Conservation (phyloP, 2,888 invertebrate genomes). For the Nemurella pictetii region DNA sequence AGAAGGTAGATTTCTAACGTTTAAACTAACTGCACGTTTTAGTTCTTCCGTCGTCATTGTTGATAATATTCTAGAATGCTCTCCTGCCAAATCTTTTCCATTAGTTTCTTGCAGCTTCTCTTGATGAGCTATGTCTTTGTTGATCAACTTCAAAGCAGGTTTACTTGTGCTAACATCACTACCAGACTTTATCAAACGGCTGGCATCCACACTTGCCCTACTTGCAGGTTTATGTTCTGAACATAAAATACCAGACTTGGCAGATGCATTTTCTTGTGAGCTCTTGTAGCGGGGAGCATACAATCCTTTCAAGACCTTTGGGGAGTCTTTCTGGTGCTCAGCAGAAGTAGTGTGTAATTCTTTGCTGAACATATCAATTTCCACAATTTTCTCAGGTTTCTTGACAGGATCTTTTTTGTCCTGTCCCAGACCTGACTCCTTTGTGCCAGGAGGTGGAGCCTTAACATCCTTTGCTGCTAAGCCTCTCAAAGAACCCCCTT, state of each 20-base stretch:
- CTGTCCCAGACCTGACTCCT: neutral
- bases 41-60: conserved; percentile 37
- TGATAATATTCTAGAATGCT: conserved; percentile 28
- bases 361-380: conserved; percentile 26
- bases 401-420: neutral
- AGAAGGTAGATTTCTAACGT: conserved; percentile 32
- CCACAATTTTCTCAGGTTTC: conserved; percentile 16
- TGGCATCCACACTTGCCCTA: neutral
- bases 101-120: neutral
- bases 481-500: conserved; percentile 38
- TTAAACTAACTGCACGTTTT: conserved; percentile 35
- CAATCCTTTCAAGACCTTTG: neutral
- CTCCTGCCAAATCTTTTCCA: neutral
- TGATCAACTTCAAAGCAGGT: too few species aligned
- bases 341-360: neutral
- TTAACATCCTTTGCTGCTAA: conserved; percentile 36
- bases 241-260: neutral
- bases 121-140: neutral
- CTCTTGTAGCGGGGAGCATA: neutral
- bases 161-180: too few species aligned
- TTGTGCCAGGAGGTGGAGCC: neutral
- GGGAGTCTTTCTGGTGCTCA: neutral
- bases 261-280: neutral
- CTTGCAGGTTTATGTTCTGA: neutral
- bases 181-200: neutral